Evolutionary conservation across 53 echinoderm and acorn worm species (phyloP).

Genomic region (Pentamera pediparva): DNA sequence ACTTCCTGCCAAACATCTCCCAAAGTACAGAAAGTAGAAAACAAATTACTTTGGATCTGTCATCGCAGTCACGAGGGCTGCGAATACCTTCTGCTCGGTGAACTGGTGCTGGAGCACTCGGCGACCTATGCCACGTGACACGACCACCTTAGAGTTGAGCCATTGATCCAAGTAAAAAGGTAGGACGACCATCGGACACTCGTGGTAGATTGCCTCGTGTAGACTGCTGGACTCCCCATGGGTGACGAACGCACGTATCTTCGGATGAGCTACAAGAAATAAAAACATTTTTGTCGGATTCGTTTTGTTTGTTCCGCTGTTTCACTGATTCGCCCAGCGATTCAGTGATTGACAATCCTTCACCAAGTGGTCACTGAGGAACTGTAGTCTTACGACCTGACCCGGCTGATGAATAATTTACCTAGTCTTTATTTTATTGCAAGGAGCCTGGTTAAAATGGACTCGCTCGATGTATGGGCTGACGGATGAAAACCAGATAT

Average conservation of each 20-base stretch:
- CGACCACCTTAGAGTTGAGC: constrained; percentile 17
- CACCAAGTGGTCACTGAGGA: too few species aligned
- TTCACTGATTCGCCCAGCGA: too few species aligned
- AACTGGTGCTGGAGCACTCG: constrained; percentile 1
- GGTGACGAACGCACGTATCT: constrained; percentile 20
- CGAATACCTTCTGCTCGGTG: constrained; percentile 19
- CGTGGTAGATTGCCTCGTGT: constrained; percentile 24
- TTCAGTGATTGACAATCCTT: too few species aligned
- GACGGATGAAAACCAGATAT: too few species aligned
- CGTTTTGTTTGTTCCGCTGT: too few species aligned
- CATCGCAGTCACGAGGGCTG: constrained; percentile 28
- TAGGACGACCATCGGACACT: constrained; percentile 7
- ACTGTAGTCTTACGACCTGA: too few species aligned
- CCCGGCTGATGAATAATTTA: too few species aligned
- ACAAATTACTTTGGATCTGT: constrained; percentile 33
- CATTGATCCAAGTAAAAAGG: constrained; percentile 18
- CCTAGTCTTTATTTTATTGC: too few species aligned
- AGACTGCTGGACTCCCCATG: constrained; percentile 13
- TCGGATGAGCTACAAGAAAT: not conserved
- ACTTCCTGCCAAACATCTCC: not conserved
- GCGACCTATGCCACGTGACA: not conserved
- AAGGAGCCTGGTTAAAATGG: too few species aligned
- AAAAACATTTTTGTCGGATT: too few species aligned
- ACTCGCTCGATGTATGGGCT: too few species aligned
- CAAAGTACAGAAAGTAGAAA: not conserved